Percentiles rank a stretch among this genome's conserved stretches.
Evolutionary conservation across 2,888 invertebrate genomes (phyloP).

Genomic region (Harpalus rubripes): DNA sequence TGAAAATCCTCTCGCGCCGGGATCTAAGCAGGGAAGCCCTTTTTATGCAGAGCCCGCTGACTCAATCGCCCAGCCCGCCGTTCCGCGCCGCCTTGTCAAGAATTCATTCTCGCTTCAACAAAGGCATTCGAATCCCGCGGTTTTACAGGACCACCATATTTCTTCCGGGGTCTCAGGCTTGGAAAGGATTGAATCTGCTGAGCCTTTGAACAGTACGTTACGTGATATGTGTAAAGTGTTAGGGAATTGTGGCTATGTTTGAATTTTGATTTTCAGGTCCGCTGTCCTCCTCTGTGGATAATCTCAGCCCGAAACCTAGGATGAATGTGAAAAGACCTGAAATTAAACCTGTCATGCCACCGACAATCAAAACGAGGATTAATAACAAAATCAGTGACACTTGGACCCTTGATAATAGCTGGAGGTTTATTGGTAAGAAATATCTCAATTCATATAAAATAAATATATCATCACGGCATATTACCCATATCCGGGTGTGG

Average conservation of each 20-base stretch:
- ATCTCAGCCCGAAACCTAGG: conserved; percentile 79
- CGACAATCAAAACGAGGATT: conserved; percentile 79
- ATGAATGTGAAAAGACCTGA: conserved; percentile 78
- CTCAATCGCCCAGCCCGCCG: conserved; percentile 81
- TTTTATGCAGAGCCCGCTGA: conserved; percentile 95
- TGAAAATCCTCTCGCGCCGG: conserved; percentile 68
- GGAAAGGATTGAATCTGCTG: conserved; percentile 76
- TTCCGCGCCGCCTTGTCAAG: conserved; percentile 73
- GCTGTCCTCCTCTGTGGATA: conserved; percentile 85
- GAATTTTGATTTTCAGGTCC: conserved; percentile 71
- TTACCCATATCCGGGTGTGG: too few species aligned
- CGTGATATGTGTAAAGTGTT: conserved; percentile 30
- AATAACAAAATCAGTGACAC: conserved; percentile 79
- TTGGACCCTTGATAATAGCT: conserved; percentile 93
- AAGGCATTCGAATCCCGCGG: conserved; percentile 78
- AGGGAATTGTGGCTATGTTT: conserved; percentile 23
- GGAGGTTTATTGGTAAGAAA: conserved; percentile 91
- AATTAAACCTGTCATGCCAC: conserved; percentile 86
- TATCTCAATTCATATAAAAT: too few species aligned
- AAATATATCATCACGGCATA: too few species aligned
- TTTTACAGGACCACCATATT: conserved; percentile 73
- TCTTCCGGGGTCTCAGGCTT: conserved; percentile 73
- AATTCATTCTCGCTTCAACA: conserved; percentile 74
- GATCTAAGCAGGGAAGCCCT: conserved; percentile 87
- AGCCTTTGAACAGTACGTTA: conserved; percentile 72